Evolutionary conservation across 2,888 invertebrate species (phyloP).

Genomic region (Trilocha varians): DNA sequence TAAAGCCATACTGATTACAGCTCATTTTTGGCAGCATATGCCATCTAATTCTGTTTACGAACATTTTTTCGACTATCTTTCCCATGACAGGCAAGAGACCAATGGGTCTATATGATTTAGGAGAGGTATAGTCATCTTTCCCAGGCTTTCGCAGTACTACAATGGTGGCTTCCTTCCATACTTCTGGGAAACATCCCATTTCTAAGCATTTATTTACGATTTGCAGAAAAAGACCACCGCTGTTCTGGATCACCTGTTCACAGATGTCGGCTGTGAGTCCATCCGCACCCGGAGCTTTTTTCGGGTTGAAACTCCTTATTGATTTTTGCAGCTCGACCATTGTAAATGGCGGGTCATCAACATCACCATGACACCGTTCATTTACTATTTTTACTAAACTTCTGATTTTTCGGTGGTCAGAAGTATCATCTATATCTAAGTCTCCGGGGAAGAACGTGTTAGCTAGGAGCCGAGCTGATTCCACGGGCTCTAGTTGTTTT

Average conservation of each 20-base stretch:
- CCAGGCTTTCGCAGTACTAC: conserved; percentile 6
- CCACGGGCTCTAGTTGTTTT: neutral
- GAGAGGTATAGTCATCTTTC: too few species aligned
- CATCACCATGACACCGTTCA: neutral
- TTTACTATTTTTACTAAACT: neutral
- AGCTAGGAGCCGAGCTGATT: neutral
- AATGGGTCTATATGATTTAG: too few species aligned
- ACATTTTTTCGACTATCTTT: too few species aligned
- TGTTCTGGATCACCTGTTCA: neutral
- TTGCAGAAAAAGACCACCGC: neutral
- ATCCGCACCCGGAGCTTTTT: conserved; percentile 15
- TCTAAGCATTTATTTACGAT: too few species aligned
- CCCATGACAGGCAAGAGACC: too few species aligned
- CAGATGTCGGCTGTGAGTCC: too few species aligned
- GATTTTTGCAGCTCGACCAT: conserved; percentile 5
- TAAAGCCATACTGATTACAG: too few species aligned
- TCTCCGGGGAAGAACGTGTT: conserved; percentile 6
- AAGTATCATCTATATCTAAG: neutral
- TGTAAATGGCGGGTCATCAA: conserved; percentile 10
- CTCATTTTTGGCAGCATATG: neutral
- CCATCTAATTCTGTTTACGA: neutral
- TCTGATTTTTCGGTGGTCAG: too few species aligned
- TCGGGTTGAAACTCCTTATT: conserved; percentile 4
- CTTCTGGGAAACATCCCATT: conserved; percentile 2
- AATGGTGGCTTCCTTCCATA: too few species aligned